Evolutionary conservation across 1,140 invertebrate genomes (phyloP).

Genomic region (Stratiolaelaps scimitus): DNA sequence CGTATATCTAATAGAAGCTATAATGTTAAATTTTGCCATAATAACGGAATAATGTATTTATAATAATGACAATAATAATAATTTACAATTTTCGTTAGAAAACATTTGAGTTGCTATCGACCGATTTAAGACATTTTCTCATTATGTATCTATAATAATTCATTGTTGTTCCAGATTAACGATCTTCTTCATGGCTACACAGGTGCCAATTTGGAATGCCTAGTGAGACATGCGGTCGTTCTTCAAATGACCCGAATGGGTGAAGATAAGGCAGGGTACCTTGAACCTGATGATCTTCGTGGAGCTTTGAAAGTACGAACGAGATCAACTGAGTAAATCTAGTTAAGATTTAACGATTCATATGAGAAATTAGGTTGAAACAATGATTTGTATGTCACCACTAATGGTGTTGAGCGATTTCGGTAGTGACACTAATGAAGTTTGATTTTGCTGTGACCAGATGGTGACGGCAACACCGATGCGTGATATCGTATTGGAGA

Average conservation of each 20-base stretch:
- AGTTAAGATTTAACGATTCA: constrained; percentile 81
- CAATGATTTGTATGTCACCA: constrained; percentile 36
- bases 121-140: too few relatives aligned
- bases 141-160: constrained; percentile 23
- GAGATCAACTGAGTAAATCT: constrained; percentile 60
- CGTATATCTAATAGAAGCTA: too few relatives aligned
- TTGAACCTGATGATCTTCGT: constrained; percentile 42
- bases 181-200: constrained; percentile 70
- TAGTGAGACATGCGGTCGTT: constrained; percentile 57
- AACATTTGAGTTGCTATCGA: constrained; percentile 32
- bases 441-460: constrained; percentile 7
- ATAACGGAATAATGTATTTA: too few relatives aligned
- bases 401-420: neutral
- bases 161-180: constrained; percentile 51
- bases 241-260: constrained; percentile 42
- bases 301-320: constrained; percentile 47
- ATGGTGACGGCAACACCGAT: constrained; percentile 4
- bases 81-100: constrained; percentile 41
- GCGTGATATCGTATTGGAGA: constrained; percentile 32
- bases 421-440: neutral
- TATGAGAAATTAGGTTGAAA: constrained; percentile 54
- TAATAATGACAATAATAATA: too few relatives aligned
- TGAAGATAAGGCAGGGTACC: constrained; percentile 33
- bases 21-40: too few relatives aligned
- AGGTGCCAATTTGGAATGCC: constrained; percentile 62